Evolutionary conservation across 1,140 invertebrate species (phyloP), one percentile per base, ranked within the genome.

Genomic region (Asbolus verrucosus): DNA sequence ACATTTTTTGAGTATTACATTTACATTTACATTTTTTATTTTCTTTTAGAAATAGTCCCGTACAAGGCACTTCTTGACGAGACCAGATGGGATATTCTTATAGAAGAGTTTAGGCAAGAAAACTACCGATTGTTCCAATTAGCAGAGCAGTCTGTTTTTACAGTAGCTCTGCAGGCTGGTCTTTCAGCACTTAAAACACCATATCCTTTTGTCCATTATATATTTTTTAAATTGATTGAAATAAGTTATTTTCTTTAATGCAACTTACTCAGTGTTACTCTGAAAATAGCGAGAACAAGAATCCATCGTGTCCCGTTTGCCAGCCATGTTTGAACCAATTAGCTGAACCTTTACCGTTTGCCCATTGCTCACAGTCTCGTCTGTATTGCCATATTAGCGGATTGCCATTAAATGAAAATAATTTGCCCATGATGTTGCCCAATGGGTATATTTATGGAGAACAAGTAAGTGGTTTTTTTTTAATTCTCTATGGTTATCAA

Each of bases 361-460:
- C 97, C 39, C 97, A 99, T 84, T 97, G 95, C 82, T 94, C 95
- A 15, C 96, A 98, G 81, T 96, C 95, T 67, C 89, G 94, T 36
- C 86, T 99, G 1, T 93, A 99, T 72, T 98, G 95, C 80, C 89
- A 92, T 74, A 93, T 98, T 69, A 95, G 94, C 54, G 94, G 95
- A 3, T 87, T 93, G 73, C 91, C 94, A n/a, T 85, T 99, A 41
- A 98, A 99, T 84, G 97, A 99, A 83, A 91, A 98, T 82, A 99
- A 99, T 84, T 94, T 93, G 72, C 97, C 98, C 0, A 94, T 99
- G 91, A 96, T 98, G 90, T 87, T 99, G 81, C 97, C 98, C 33
- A 99, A 99, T 86, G 97, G 97, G 63, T 93, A 96, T 83, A 95
- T 98, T 50, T 98, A 98, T 83, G 97, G 97, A n/a, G 93, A 95